phyloP scores from a whole-genome alignment of 2,797 vertebrate species.

The Megalops cyprinoides region DNA sequence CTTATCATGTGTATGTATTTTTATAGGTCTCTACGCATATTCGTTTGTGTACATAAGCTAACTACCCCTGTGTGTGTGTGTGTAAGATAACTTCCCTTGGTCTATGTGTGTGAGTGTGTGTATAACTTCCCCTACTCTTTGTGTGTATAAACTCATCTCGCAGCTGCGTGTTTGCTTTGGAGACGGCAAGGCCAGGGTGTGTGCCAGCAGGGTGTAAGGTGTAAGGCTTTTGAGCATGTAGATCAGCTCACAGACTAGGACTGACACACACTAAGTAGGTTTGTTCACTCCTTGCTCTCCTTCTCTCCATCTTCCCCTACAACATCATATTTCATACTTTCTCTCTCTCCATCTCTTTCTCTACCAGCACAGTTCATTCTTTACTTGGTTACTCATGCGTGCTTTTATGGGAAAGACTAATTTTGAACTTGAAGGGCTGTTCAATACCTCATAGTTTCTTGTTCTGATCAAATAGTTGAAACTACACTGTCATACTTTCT shows the following conservation, averaged over 20 bases:
- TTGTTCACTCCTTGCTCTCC: constrained; percentile 9
- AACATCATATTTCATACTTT: neutral
- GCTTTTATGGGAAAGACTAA: neutral
- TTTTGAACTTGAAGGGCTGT: neutral
- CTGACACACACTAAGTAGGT: constrained; percentile 29
- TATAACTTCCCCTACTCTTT: neutral
- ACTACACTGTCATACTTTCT: too few species aligned
- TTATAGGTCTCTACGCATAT: too few species aligned
- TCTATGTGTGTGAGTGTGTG: neutral
- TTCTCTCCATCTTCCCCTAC: neutral
- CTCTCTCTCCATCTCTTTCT: constrained; percentile 17
- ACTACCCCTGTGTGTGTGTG: neutral
- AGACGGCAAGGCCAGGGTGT: constrained; percentile 61
- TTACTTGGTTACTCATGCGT: neutral
- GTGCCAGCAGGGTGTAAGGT: constrained; percentile 46
- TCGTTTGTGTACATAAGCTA: too few species aligned
- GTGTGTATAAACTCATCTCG: neutral
- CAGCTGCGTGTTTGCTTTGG: constrained; percentile 36
- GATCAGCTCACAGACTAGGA: constrained; percentile 30
- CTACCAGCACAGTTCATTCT: neutral
- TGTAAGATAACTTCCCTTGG: neutral
- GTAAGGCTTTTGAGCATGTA: constrained; percentile 32
- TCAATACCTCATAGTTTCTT: neutral
- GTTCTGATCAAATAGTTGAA: neutral
- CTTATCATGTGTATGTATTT: neutral